A percentile compares a stretch with the other conserved stretches of the same genome.
phyloP scores from a whole-genome alignment of 2,113 vertebrate species.

The Drymodes brunneopygia region DNA sequence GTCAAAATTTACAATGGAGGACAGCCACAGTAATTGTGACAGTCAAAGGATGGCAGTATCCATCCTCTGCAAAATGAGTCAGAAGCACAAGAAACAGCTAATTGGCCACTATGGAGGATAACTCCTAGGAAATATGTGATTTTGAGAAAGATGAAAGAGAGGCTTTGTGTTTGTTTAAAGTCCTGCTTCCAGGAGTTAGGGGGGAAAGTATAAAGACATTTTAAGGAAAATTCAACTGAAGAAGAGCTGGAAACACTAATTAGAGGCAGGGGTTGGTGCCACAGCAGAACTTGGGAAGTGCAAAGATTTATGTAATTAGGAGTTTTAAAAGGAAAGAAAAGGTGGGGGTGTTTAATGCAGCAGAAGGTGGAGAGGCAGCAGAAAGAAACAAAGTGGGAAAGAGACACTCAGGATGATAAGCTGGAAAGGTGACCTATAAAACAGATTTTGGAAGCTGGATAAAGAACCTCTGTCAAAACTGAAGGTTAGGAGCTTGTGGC shows the following conservation, averaged over 20 bases:
- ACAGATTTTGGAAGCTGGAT: not conserved
- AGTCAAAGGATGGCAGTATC: not conserved
- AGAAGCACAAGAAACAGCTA: not conserved
- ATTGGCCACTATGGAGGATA: not conserved
- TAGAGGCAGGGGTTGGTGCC: not conserved
- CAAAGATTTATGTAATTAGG: not conserved
- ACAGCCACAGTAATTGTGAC: not conserved
- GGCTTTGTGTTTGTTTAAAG: not conserved
- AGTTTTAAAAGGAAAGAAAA: not conserved
- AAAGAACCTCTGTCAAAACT: not conserved
- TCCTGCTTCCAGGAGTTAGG: not conserved
- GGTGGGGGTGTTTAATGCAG: not conserved
- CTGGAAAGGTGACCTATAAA: not conserved
- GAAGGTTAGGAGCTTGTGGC: not conserved
- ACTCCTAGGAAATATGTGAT: not conserved
- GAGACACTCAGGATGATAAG: not conserved
- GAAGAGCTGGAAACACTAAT: not conserved
- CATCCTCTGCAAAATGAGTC: not conserved
- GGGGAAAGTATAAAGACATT: not conserved
- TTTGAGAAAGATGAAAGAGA: conserved; percentile 14
- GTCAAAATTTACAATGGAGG: not conserved
- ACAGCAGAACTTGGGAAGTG: not conserved
- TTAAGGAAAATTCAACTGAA: not conserved
- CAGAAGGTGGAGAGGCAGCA: not conserved
- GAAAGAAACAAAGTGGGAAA: not conserved